phyloP scores from a whole-genome alignment of 2,113 vertebrate genomes.

The Vulpes vulpes region DNA sequence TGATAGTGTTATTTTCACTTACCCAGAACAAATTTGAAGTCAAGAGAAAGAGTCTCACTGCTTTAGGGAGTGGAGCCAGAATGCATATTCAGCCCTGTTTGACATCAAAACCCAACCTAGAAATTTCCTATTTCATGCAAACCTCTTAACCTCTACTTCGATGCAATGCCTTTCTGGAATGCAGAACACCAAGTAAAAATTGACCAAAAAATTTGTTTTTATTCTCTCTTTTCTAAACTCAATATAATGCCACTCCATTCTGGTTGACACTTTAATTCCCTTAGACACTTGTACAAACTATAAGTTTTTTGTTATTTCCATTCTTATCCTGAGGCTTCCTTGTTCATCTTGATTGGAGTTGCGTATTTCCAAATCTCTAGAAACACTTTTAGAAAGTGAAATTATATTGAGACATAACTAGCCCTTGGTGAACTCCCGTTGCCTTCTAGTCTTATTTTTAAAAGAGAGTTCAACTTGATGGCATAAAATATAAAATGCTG shows the following conservation, averaged over 20 bases:
- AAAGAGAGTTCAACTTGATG: not conserved
- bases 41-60: not conserved
- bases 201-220: not conserved
- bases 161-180: not conserved
- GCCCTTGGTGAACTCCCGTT: not conserved
- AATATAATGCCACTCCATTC: slow-evolving; percentile 18
- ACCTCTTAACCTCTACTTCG: not conserved
- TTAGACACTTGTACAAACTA: slow-evolving; percentile 27
- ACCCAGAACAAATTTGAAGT: not conserved
- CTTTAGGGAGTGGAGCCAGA: not conserved
- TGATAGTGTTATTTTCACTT: not conserved
- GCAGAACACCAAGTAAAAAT: not conserved
- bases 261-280: slow-evolving; percentile 52
- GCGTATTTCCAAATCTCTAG: slow-evolving; percentile 53
- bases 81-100: not conserved
- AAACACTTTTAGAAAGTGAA: slow-evolving; percentile 38
- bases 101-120: not conserved
- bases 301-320: slow-evolving; percentile 49
- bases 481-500: not conserved
- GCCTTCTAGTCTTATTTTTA: not conserved
- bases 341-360: slow-evolving; percentile 39
- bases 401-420: not conserved
- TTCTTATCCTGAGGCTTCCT: slow-evolving; percentile 42
- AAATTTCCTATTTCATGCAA: not conserved
- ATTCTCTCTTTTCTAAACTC: slow-evolving; percentile 51